phyloP scores from a whole-genome alignment of 2,888 invertebrate species.

The Perizoma flavofasciatum region DNA sequence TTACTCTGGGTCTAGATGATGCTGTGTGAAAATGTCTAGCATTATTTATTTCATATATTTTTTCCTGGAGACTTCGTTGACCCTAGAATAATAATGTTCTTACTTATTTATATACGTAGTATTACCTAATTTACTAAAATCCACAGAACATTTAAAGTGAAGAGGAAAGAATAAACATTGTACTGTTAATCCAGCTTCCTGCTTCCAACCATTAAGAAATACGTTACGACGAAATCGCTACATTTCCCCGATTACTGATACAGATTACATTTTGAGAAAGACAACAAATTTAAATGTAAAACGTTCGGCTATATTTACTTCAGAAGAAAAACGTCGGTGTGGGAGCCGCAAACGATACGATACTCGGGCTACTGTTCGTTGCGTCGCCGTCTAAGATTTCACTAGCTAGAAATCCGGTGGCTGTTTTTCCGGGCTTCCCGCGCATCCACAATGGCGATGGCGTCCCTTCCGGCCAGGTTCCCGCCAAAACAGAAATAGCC shows the following conservation, averaged over 20 bases:
- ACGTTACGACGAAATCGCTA: conserved; percentile 56
- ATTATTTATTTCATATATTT: too few relatives aligned
- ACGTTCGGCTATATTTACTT: conserved; percentile 63
- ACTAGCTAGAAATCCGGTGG: conserved; percentile 79
- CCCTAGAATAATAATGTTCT: too few relatives aligned
- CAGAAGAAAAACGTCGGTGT: conserved; percentile 59
- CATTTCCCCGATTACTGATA: conserved; percentile 54
- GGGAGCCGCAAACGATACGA: conserved; percentile 54
- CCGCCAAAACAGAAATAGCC: conserved; percentile 83
- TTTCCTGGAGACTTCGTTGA: too few relatives aligned
- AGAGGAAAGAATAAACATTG: conserved; percentile 51
- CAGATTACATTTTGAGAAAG: conserved; percentile 53
- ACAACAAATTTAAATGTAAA: conserved; percentile 55
- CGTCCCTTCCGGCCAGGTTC: conserved; percentile 82
- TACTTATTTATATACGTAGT: too few relatives aligned
- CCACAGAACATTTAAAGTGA: conserved; percentile 51
- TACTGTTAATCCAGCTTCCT: conserved; percentile 50
- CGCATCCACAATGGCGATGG: conserved; percentile 82
- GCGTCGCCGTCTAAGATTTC: conserved; percentile 69
- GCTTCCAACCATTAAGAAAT: conserved; percentile 52
- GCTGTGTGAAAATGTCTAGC: too few relatives aligned
- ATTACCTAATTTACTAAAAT: conserved; percentile 26
- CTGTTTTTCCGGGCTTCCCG: conserved; percentile 80
- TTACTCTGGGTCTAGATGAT: too few relatives aligned
- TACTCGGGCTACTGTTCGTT: conserved; percentile 59